Percentiles rank a stretch among this genome's conserved stretches.
Conservation (phyloP, 2,797 vertebrate genomes). For the Setipinna tenuifilis region DNA sequence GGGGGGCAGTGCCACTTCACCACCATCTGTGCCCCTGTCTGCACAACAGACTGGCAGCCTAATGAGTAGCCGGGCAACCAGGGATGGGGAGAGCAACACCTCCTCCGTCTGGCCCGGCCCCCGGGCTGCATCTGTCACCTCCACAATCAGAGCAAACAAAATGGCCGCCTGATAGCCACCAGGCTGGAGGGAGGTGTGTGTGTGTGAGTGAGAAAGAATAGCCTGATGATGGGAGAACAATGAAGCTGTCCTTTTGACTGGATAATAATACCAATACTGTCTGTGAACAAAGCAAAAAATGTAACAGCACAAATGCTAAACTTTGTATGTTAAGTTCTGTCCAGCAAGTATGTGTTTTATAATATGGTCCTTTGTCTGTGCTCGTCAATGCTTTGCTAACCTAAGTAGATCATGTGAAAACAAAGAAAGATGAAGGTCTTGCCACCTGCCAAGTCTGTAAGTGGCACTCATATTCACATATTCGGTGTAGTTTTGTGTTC, state of each 20-base stretch:
- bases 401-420: neutral
- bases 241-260: neutral
- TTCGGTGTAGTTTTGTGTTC: no score
- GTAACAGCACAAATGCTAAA: no score
- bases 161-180: neutral
- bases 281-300: neutral
- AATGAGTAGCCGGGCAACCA: constrained; percentile 3
- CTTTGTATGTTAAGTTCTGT: no score
- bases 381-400: neutral
- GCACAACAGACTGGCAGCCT: constrained; percentile 26
- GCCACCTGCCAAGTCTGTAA: neutral
- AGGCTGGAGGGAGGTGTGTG: neutral
- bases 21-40: constrained; percentile 23
- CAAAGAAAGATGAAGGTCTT: neutral
- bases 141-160: constrained; percentile 21
- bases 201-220: neutral
- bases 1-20: constrained; percentile 1
- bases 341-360: neutral
- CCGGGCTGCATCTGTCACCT: constrained; percentile 23
- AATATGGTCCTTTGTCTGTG: neutral
- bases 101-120: constrained; percentile 20
- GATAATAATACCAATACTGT: neutral
- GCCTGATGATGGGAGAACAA: neutral
- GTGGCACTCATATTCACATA: neutral
- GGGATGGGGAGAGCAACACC: constrained; percentile 16